Evolutionary conservation across 2,797 vertebrate species (phyloP).

Genomic region (Tragelaphus oryx): DNA sequence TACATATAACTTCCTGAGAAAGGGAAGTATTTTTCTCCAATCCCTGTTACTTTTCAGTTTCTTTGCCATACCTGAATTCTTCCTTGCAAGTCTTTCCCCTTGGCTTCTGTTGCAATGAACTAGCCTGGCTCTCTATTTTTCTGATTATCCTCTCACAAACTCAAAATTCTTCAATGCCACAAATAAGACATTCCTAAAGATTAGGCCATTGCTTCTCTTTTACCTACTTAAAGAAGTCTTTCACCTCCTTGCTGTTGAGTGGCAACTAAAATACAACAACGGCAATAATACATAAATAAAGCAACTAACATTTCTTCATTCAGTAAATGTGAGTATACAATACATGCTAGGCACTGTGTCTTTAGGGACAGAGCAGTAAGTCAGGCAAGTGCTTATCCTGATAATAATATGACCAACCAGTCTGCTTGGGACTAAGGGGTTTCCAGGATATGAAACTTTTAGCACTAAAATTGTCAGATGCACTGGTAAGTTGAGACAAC

Average conservation of each 20-base stretch:
- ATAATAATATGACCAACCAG: neutral
- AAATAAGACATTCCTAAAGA: neutral
- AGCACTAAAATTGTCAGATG: neutral
- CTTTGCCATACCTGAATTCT: neutral
- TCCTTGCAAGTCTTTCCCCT: neutral
- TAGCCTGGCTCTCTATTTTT: neutral
- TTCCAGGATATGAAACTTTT: neutral
- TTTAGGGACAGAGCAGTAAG: neutral
- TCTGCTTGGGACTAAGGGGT: neutral
- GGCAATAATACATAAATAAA: neutral
- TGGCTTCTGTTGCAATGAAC: neutral
- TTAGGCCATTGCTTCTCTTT: neutral
- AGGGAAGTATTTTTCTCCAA: neutral
- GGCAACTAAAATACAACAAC: neutral
- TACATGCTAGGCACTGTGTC: neutral
- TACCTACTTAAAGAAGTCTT: neutral
- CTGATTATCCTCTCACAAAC: neutral
- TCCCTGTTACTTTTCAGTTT: neutral
- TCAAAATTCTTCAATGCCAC: neutral
- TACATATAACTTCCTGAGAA: neutral
- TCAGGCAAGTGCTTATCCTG: neutral
- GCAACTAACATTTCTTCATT: neutral
- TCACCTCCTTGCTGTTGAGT: neutral
- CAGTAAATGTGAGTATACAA: neutral
- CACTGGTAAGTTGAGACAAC: neutral